Evolutionary conservation across 1,140 invertebrate genomes (phyloP).

Genomic region (Helicoverpa zea): DNA sequence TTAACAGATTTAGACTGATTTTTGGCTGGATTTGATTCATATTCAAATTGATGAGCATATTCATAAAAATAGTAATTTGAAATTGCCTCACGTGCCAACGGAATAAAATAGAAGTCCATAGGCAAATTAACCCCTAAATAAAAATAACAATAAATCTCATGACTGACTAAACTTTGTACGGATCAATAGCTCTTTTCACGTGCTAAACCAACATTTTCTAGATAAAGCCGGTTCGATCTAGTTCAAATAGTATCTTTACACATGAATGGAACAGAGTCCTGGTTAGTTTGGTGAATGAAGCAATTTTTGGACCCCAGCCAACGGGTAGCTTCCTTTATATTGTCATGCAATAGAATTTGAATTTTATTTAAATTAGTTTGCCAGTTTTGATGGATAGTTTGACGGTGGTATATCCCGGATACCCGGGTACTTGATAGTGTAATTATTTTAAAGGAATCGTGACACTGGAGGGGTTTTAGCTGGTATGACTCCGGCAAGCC

Average conservation of each 20-base stretch:
- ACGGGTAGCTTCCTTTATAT: constrained; percentile 24
- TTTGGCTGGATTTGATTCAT: too few species aligned
- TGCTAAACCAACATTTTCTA: constrained; percentile 39
- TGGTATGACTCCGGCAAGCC: too few species aligned
- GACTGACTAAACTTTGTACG: background rate
- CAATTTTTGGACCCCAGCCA: constrained; percentile 54
- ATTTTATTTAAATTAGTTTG: constrained; percentile 18
- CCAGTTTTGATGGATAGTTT: constrained; percentile 12
- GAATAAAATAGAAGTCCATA: too few species aligned
- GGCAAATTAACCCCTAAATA: background rate
- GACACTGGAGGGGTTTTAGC: too few species aligned
- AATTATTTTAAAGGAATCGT: too few species aligned
- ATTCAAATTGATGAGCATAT: too few species aligned
- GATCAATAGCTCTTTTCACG: constrained; percentile 40
- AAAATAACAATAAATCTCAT: constrained; percentile 3
- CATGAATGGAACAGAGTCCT: constrained; percentile 46
- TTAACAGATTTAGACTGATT: too few species aligned
- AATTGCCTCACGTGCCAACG: too few species aligned
- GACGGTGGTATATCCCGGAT: background rate
- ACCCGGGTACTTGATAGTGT: too few species aligned
- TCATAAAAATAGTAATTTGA: too few species aligned
- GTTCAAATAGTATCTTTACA: constrained; percentile 54
- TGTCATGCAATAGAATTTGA: constrained; percentile 33
- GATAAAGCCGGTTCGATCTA: constrained; percentile 48
- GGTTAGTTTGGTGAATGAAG: constrained; percentile 51